phyloP scores from a whole-genome alignment of 2,113 vertebrate species.

The Dicerorhinus sumatrensis region DNA sequence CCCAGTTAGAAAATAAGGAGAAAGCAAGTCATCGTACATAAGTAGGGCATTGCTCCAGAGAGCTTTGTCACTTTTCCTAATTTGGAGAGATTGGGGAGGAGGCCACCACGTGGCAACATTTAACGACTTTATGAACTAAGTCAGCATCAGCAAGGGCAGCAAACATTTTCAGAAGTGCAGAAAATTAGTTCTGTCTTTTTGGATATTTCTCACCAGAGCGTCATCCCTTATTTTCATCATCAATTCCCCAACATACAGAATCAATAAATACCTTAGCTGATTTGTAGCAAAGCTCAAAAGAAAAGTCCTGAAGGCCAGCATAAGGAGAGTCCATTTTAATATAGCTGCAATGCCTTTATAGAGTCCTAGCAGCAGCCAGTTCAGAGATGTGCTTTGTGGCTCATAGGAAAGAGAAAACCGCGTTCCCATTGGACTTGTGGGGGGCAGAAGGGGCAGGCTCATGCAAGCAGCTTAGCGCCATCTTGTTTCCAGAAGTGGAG shows the following conservation, averaged over 20 bases:
- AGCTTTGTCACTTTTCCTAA: background rate
- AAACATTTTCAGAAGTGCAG: conserved; percentile 35
- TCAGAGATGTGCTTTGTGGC: background rate
- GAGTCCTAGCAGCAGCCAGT: conserved; percentile 11
- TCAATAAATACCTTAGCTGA: background rate
- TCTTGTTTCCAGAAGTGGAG: background rate
- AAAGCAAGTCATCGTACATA: background rate
- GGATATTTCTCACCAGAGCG: background rate
- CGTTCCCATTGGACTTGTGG: background rate
- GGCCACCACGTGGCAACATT: background rate
- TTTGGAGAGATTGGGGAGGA: background rate
- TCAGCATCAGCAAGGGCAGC: background rate
- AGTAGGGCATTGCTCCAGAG: background rate
- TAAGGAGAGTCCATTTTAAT: background rate
- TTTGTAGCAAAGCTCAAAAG: conserved; percentile 44
- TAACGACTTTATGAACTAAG: background rate
- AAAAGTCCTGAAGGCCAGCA: background rate
- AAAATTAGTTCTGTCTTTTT: background rate
- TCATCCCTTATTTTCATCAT: background rate
- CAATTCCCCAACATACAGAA: background rate
- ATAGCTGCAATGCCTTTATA: background rate
- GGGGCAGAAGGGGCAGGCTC: background rate
- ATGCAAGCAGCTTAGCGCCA: background rate
- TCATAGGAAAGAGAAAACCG: background rate
- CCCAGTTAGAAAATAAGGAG: conserved; percentile 23